Evolutionary conservation across 2,113 vertebrate genomes (phyloP).

Genomic region (Hippoglossus stenolepis): DNA sequence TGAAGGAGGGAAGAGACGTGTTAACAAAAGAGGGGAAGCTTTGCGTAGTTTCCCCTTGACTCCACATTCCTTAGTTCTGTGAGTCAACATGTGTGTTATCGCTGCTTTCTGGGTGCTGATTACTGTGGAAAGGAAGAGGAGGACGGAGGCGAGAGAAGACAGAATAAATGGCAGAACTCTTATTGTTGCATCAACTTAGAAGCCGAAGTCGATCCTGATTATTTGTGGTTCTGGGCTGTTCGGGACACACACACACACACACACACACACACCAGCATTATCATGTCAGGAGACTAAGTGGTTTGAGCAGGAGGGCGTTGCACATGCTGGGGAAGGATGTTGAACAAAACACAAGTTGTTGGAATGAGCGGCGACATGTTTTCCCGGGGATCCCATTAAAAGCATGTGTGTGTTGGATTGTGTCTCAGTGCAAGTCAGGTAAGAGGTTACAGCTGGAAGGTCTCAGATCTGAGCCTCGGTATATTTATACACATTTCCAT

Average conservation of each 20-base stretch:
- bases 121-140: constrained; percentile 47
- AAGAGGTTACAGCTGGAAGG: neutral
- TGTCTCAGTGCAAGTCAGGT: neutral
- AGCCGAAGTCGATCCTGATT: constrained; percentile 17
- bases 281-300: constrained; percentile 18
- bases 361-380: no score
- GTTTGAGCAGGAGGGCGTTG: constrained; percentile 1
- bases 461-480: constrained; percentile 11
- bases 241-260: neutral
- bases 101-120: constrained; percentile 76
- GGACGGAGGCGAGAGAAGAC: neutral
- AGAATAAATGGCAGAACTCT: constrained; percentile 12
- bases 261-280: constrained; percentile 7
- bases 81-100: constrained; percentile 75
- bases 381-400: no score
- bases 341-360: neutral
- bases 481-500: neutral
- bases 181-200: neutral
- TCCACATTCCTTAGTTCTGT: constrained; percentile 68
- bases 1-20: neutral
- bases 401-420: neutral
- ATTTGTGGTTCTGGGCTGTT: constrained; percentile 24
- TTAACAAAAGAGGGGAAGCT: constrained; percentile 21
- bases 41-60: constrained; percentile 27
- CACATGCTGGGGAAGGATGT: constrained; percentile 24